Evolutionary conservation across 2,113 vertebrate genomes (phyloP), one percentile per base, ranked within the genome.

Genomic region (Xenotilapia leptura): DNA sequence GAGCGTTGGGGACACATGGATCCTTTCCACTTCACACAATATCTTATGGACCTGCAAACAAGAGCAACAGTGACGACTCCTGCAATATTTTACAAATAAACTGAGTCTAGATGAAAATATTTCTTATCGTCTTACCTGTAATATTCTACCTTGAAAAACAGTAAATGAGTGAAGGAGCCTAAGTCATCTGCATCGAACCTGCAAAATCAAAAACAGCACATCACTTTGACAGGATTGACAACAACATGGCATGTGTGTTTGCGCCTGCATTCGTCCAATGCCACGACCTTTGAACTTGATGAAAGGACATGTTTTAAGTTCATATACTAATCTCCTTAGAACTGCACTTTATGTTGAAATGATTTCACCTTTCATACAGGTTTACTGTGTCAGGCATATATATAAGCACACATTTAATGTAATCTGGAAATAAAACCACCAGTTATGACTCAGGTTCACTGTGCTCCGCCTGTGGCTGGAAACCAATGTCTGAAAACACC

Each of bases 41-140:
- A 92, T 36, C 92, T 65, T 40, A 89, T 26, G 4, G 81, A 91
- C 28, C 95, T 95, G 88, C 33, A 23, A 83, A 2, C 54, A 40
- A 75, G 23, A 31, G 11, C 19, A 85, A 77, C 75, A 12, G 19
- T 6, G 19, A 65, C 17, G 3, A 17, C 6, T n/a, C 33, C 11
- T 38, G 8, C 26, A 54, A 15, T 77, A n/a, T 79, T 49, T 51
- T 31, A 51, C 45, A 77, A 4, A 51, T 31, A 49, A 5, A 49
- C 13, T 45, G 21, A 75, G 23, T n/a, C 15, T 40, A 33, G 26
- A 55, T 28, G 8, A 21, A 15, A 11, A 28, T n/a, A 9, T 28
- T 23, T 49, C 1, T 75, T 9, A 19, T 21, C 1, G 4, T 6
- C 88, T 53, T 38, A 92, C 92, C 88, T 86, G 9, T 58, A 79